Evolutionary conservation across 2,888 invertebrate genomes (phyloP).

Genomic region (Chironomus tentans): DNA sequence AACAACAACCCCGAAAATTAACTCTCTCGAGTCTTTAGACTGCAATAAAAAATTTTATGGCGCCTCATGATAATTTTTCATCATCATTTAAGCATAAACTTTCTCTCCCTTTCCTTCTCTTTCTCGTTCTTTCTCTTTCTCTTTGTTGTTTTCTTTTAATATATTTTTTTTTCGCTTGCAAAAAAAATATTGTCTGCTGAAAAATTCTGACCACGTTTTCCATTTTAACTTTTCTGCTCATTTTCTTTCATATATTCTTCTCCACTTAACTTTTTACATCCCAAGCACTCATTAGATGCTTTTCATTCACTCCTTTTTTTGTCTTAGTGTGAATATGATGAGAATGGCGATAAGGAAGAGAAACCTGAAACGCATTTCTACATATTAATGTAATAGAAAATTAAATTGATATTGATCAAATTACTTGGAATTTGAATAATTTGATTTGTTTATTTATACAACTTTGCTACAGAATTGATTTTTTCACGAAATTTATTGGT

Average conservation of each 20-base stretch:
- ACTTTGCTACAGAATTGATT: too few species aligned
- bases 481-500: too few species aligned
- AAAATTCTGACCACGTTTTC: conserved; percentile 10
- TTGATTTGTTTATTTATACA: too few species aligned
- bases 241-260: background rate
- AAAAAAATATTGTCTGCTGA: background rate
- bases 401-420: too few species aligned
- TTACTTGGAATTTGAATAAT: too few species aligned
- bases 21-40: background rate
- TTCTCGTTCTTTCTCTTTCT: background rate
- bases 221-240: background rate
- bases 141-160: too few species aligned
- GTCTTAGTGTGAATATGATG: background rate
- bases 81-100: conserved; percentile 4
- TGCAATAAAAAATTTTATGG: conserved; percentile 5
- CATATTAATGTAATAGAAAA: too few species aligned
- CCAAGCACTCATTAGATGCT: background rate
- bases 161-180: too few species aligned
- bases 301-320: background rate
- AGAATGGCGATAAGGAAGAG: background rate
- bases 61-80: background rate
- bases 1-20: background rate
- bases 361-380: too few species aligned
- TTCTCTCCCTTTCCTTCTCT: background rate
- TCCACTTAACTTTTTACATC: background rate